A percentile compares a stretch with the other conserved stretches of the same genome.
Evolutionary conservation across 2,888 invertebrate genomes (phyloP).

Genomic region (Drosophila mayaguana): DNA sequence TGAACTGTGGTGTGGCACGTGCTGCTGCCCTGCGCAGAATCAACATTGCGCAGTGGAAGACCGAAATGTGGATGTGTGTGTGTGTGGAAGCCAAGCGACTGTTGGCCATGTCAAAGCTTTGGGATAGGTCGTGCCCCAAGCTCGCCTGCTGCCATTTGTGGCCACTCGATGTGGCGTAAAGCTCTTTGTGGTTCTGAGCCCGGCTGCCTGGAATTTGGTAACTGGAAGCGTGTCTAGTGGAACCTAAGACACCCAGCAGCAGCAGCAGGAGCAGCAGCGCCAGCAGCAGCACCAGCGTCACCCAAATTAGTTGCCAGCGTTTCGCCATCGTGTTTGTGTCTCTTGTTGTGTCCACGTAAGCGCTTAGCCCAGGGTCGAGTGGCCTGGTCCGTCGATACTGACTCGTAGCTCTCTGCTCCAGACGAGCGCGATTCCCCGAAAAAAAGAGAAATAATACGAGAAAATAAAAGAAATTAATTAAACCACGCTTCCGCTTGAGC

Average conservation of each 20-base stretch:
- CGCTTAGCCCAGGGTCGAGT: slow-evolving; percentile 29
- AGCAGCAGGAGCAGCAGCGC: slow-evolving; percentile 23
- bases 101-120: slow-evolving; percentile 53
- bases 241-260: slow-evolving; percentile 41
- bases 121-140: slow-evolving; percentile 61
- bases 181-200: slow-evolving; percentile 39
- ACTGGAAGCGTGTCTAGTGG: slow-evolving; percentile 47
- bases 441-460: background rate
- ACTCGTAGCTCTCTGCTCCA: slow-evolving; percentile 16
- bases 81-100: slow-evolving; percentile 46
- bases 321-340: slow-evolving; percentile 76
- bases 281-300: slow-evolving; percentile 52
- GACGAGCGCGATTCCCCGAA: slow-evolving; percentile 1
- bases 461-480: background rate
- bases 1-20: slow-evolving; percentile 72
- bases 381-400: slow-evolving; percentile 25
- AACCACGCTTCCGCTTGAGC: slow-evolving; percentile 14
- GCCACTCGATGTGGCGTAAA: slow-evolving; percentile 9
- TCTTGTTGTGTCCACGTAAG: slow-evolving; percentile 37
- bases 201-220: slow-evolving; percentile 30
- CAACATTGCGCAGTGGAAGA: slow-evolving; percentile 75
- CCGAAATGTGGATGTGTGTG: slow-evolving; percentile 6
- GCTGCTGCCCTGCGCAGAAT: slow-evolving; percentile 62
- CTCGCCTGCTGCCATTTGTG: slow-evolving; percentile 4
- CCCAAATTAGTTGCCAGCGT: slow-evolving; percentile 79